Evolutionary conservation across 2,888 invertebrate genomes (phyloP).

Genomic region (Amaurobius ferox): DNA sequence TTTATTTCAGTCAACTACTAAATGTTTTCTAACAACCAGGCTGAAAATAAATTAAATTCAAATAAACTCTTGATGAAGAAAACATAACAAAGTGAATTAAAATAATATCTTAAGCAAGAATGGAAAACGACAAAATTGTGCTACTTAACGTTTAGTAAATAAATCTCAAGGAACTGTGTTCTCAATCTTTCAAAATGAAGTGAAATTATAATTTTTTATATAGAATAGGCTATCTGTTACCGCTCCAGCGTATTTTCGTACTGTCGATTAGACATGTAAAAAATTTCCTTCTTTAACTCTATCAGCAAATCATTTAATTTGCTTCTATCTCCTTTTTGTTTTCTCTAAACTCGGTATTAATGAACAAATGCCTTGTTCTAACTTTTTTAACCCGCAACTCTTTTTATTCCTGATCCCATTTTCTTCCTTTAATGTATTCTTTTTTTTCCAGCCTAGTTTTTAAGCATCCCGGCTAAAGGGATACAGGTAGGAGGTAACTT

Average conservation of each 20-base stretch:
- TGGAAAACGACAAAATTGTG: too few species aligned
- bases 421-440: constrained; percentile 39
- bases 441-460: constrained; percentile 34
- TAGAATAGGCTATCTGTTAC: constrained; percentile 30
- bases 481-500: constrained; percentile 67
- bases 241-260: constrained; percentile 54
- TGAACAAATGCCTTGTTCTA: constrained; percentile 68
- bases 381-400: constrained; percentile 43
- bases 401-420: constrained; percentile 28
- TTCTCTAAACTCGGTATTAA: constrained; percentile 46
- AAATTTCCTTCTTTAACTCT: constrained; percentile 48
- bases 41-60: too few species aligned
- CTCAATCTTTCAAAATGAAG: background rate
- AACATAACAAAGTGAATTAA: too few species aligned
- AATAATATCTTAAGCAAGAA: too few species aligned
- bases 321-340: constrained; percentile 41
- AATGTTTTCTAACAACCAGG: too few species aligned
- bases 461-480: constrained; percentile 31
- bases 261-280: constrained; percentile 60
- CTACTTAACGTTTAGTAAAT: constrained; percentile 30
- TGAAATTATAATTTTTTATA: constrained; percentile 49
- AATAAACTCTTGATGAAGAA: too few species aligned
- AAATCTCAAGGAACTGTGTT: too few species aligned
- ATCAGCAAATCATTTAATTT: constrained; percentile 65
- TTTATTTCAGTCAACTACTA: too few species aligned